Percentiles rank a stretch among this genome's conserved stretches.
These are phyloP conservation scores for Labeo catla DNA, from an alignment of 2,113 vertebrate species.

Conservation along the genomic window DNA sequence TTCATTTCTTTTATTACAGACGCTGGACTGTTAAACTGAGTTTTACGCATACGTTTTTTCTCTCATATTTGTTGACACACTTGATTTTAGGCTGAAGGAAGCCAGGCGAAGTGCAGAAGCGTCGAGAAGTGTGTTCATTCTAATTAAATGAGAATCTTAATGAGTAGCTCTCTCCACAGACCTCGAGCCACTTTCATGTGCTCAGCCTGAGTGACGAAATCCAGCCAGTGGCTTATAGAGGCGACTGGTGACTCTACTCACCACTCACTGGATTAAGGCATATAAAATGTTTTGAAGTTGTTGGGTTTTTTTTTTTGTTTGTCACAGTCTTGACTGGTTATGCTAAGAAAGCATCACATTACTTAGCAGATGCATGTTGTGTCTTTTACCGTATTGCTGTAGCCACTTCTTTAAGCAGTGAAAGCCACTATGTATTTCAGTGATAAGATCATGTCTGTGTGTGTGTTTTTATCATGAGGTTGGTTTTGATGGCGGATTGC, in stretches of 20 bases:
- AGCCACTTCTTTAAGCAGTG: too few relatives aligned
- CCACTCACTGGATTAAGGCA: neutral
- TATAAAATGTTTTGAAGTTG: neutral
- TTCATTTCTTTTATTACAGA: neutral
- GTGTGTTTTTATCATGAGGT: constrained; percentile 40
- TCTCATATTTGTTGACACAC: neutral
- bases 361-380: neutral
- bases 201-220: constrained; percentile 1
- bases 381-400: neutral
- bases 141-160: constrained; percentile 54
- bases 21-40: neutral
- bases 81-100: neutral
- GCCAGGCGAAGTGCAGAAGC: neutral
- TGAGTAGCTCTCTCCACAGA: constrained; percentile 42
- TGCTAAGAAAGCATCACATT: neutral
- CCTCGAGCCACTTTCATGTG: constrained; percentile 43
- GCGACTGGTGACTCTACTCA: constrained; percentile 36
- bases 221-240: constrained; percentile 12
- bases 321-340: neutral
- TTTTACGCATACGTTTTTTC: neutral
- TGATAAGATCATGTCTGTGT: neutral
- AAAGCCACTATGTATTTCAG: neutral
- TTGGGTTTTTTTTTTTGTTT: neutral
- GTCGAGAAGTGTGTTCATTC: constrained; percentile 1
- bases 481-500: constrained; percentile 55